Evolutionary conservation across 2,797 vertebrate species (phyloP), one percentile per base, ranked within the genome.

Genomic region (Rhinophrynus dorsalis): DNA sequence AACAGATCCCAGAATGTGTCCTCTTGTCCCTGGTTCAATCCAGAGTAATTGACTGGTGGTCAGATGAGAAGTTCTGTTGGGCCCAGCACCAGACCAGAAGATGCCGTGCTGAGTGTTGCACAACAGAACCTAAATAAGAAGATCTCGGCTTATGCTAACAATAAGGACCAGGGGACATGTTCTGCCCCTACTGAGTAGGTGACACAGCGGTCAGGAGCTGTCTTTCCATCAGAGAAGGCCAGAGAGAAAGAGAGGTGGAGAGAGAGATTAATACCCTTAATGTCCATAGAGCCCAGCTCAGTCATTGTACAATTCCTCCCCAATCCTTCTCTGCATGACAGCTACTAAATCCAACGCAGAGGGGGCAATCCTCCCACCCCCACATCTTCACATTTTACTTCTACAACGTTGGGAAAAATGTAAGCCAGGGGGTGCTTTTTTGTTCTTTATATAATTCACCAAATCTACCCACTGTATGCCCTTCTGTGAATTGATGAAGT

Each of bases 141-240:
- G 69, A 58, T 54, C 54, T 66, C 61, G 64, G 61, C 61, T 73
- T 73, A 92, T 90, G 90, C 92, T 85, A 92, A 92, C 89, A 90
- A 90, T 93, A 91, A 93, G 89, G 91, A 92, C 91, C 91, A 89
- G 88, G 88, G 88, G 88, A 93, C 89, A 91, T 90, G 92, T 93
- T 92, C 91, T 93, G 91, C 86, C 89, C 88, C 91, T 92, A 92
- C 92, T 92, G 90, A 92, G 90, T 89, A 83, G 90, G 69, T 73
- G 90, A 92, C 90, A 87, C 90, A 85, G 86, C 90, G 90, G 91
- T 92, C 90, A 92, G 88, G 90, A 91, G 91, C 92, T 93, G 92
- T 93, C 90, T 90, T 88, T 91, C 91, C 91, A 91, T 91, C 92
- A 92, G 68, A 66, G 45, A 40, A 69, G 75, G 61, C 66, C 66